phyloP scores from a whole-genome alignment of 2,888 invertebrate genomes.

The Pseudanteris insignis region DNA sequence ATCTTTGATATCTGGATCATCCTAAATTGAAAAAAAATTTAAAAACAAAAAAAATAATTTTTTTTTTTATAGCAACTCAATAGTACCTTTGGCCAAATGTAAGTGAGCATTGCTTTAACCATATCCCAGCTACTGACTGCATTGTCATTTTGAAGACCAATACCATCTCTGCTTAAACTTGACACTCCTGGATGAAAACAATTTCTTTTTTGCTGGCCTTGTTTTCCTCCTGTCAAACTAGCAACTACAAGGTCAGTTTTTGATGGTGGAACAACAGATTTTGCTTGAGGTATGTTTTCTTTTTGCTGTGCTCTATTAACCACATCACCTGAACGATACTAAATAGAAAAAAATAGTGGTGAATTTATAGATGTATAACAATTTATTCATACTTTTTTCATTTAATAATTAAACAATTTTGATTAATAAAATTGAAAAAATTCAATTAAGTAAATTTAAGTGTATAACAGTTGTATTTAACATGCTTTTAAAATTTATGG shows the following conservation, averaged over 20 bases:
- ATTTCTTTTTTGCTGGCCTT: constrained; percentile 72
- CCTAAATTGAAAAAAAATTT: too few species aligned
- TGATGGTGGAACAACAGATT: constrained; percentile 57
- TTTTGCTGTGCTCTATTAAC: constrained; percentile 62
- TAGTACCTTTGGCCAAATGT: constrained; percentile 92
- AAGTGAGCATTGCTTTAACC: constrained; percentile 86
- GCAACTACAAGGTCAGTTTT: constrained; percentile 55
- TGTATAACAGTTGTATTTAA: too few species aligned
- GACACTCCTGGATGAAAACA: constrained; percentile 93
- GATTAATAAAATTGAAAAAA: not conserved
- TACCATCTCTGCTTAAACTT: constrained; percentile 73
- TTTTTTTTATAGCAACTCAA: not conserved
- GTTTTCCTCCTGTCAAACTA: constrained; percentile 60
- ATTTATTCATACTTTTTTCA: not conserved
- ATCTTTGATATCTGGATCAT: constrained; percentile 68
- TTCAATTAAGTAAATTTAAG: not conserved
- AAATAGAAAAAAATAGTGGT: constrained; percentile 16
- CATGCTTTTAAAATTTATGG: too few species aligned
- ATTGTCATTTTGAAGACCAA: constrained; percentile 70
- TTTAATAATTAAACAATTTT: not conserved
- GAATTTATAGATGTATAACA: not conserved
- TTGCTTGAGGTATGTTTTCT: constrained; percentile 59
- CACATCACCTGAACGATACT: constrained; percentile 62
- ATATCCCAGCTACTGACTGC: constrained; percentile 80
- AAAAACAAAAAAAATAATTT: too few species aligned